Percentiles rank a stretch among this genome's conserved stretches.
phyloP scores from a whole-genome alignment of 2,888 invertebrate species.

The Drosophila aldrichi region DNA sequence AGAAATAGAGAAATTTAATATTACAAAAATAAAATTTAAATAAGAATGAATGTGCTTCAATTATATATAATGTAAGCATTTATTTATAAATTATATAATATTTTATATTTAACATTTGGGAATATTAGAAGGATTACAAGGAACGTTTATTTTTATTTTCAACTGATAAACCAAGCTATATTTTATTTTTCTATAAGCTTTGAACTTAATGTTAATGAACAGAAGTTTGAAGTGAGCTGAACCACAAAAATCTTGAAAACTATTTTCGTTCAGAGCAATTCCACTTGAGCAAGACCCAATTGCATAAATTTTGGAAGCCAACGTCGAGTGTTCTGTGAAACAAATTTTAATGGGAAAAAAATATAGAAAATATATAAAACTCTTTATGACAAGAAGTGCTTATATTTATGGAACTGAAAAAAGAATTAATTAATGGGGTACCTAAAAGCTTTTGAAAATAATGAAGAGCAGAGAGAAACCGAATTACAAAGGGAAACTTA shows the following conservation, averaged over 20 bases:
- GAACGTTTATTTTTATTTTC: no score
- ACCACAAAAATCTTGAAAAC: background rate
- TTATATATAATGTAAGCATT: no score
- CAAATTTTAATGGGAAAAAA: background rate
- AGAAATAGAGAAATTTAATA: conserved; percentile 6
- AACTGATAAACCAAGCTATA: background rate
- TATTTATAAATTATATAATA: no score
- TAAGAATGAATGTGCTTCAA: no score
- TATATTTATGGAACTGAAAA: background rate
- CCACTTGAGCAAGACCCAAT: conserved; percentile 1
- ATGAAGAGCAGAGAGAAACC: no score
- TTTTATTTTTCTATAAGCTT: background rate
- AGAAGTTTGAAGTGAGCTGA: background rate
- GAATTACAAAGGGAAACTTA: no score
- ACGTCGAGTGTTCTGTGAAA: background rate
- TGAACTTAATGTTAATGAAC: background rate
- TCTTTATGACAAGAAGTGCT: no score
- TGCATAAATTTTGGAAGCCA: background rate
- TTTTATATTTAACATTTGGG: no score
- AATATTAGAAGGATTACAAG: no score
- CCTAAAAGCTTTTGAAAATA: no score
- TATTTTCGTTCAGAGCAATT: background rate
- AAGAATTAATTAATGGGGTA: no score
- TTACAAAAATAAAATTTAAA: background rate
- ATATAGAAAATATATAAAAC: background rate